Evolutionary conservation across 2,888 invertebrate species (phyloP).

Genomic region (Bellardia pandia): DNA sequence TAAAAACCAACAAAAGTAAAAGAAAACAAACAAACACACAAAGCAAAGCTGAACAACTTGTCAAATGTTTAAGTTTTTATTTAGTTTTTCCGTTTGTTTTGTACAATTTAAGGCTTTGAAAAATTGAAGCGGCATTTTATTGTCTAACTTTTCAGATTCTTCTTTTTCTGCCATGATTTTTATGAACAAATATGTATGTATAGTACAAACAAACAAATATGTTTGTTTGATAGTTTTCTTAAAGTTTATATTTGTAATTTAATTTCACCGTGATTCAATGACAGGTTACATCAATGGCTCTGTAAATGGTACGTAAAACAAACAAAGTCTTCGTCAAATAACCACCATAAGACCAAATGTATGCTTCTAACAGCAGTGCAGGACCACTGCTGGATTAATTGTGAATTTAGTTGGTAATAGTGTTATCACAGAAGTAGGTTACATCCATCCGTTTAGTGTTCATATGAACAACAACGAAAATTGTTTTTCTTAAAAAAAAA

Average conservation of each 20-base stretch:
- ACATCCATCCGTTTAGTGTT: background rate
- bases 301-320: slow-evolving; percentile 51
- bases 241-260: slow-evolving; percentile 69
- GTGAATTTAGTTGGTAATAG: slow-evolving; percentile 9
- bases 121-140: slow-evolving; percentile 64
- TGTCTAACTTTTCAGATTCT: slow-evolving; percentile 48
- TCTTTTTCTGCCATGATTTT: slow-evolving; percentile 32
- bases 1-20: slow-evolving; percentile 11
- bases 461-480: slow-evolving; percentile 6
- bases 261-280: slow-evolving; percentile 70
- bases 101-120: slow-evolving; percentile 18
- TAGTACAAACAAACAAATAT: slow-evolving; percentile 5
- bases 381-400: background rate
- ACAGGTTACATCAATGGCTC: slow-evolving; percentile 70
- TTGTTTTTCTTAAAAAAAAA: background rate
- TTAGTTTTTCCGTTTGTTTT: slow-evolving; percentile 27
- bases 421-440: slow-evolving; percentile 60
- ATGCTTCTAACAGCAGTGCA: background rate
- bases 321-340: slow-evolving; percentile 4
- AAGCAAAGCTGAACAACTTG: slow-evolving; percentile 44
- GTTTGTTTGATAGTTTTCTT: slow-evolving; percentile 31
- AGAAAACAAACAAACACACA: slow-evolving; percentile 3
- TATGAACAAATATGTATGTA: background rate
- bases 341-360: background rate
- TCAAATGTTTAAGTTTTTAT: slow-evolving; percentile 47